A percentile compares a stretch with the other conserved stretches of the same genome.
Evolutionary conservation across 2,888 invertebrate genomes (phyloP).

Genomic region (Heliconius hortense): DNA sequence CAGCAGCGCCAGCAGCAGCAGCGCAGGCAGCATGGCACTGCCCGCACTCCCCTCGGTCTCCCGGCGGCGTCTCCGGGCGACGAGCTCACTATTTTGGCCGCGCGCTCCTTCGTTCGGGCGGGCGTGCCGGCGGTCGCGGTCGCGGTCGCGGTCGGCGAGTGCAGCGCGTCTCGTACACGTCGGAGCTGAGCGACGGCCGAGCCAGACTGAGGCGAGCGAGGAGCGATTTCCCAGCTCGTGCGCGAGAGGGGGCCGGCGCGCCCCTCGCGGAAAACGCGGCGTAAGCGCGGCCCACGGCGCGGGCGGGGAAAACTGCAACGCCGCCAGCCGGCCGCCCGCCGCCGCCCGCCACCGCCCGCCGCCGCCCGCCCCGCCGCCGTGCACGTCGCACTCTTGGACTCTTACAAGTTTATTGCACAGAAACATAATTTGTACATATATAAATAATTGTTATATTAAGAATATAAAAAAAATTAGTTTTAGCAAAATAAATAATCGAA

Average conservation of each 20-base stretch:
- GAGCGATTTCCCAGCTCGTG: conserved; percentile 73
- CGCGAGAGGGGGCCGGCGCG: conserved; percentile 72
- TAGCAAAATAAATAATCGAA: background rate
- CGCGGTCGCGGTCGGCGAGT: conserved; percentile 63
- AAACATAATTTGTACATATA: background rate
- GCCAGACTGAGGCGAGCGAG: conserved; percentile 76
- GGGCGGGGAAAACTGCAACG: conserved; percentile 76
- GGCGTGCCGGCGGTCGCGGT: conserved; percentile 48
- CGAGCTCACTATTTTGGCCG: conserved; percentile 78
- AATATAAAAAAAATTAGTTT: background rate
- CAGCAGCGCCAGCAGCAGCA: conserved; percentile 67
- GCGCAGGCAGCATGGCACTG: conserved; percentile 68
- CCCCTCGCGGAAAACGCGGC: conserved; percentile 77
- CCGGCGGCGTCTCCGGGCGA: conserved; percentile 67
- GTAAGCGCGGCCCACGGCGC: conserved; percentile 54
- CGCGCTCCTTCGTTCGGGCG: conserved; percentile 61
- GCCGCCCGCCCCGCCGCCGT: conserved; percentile 39
- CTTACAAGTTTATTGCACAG: background rate
- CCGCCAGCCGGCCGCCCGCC: conserved; percentile 52
- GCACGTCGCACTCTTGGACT: conserved; percentile 6
- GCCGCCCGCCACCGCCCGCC: conserved; percentile 51
- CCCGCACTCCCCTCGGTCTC: conserved; percentile 54
- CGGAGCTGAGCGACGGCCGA: conserved; percentile 74
- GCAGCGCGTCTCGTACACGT: conserved; percentile 65
- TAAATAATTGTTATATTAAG: background rate